Conservation (phyloP, 2,113 vertebrate genomes). For the Chaetodon trifascialis region DNA sequence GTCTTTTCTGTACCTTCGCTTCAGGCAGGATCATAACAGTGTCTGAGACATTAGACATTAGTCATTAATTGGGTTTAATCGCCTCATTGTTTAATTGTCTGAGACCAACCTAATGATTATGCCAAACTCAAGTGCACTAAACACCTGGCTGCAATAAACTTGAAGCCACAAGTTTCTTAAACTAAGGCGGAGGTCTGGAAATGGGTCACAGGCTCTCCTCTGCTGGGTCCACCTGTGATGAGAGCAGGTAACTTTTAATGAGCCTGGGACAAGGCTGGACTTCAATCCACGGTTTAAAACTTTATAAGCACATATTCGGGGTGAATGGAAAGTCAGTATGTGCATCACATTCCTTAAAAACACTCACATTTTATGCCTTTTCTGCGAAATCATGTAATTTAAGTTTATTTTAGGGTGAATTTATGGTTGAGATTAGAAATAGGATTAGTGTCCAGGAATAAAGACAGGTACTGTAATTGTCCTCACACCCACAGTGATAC, state of each 20-base stretch:
- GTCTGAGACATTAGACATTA: slow-evolving; percentile 69
- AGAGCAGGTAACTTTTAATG: slow-evolving; percentile 66
- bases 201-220: slow-evolving; percentile 54
- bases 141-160: slow-evolving; percentile 76
- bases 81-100: slow-evolving; percentile 76
- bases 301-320: slow-evolving; percentile 42
- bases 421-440: neutral
- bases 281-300: slow-evolving; percentile 44
- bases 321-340: slow-evolving; percentile 7
- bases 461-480: slow-evolving; percentile 21
- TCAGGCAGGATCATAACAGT: slow-evolving; percentile 56
- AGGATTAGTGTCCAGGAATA: neutral
- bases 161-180: slow-evolving; percentile 44
- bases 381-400: neutral
- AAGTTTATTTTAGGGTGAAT: neutral
- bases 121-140: slow-evolving; percentile 66
- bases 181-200: slow-evolving; percentile 44
- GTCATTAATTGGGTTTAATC: slow-evolving; percentile 77
- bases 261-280: slow-evolving; percentile 10
- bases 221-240: slow-evolving; percentile 41
- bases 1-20: slow-evolving; percentile 46
- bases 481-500: slow-evolving; percentile 9
- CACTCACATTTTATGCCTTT: neutral
- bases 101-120: slow-evolving; percentile 72
- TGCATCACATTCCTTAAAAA: neutral